Evolutionary conservation across 2,113 vertebrate species (phyloP).

Genomic region (Cisticola juncidis): DNA sequence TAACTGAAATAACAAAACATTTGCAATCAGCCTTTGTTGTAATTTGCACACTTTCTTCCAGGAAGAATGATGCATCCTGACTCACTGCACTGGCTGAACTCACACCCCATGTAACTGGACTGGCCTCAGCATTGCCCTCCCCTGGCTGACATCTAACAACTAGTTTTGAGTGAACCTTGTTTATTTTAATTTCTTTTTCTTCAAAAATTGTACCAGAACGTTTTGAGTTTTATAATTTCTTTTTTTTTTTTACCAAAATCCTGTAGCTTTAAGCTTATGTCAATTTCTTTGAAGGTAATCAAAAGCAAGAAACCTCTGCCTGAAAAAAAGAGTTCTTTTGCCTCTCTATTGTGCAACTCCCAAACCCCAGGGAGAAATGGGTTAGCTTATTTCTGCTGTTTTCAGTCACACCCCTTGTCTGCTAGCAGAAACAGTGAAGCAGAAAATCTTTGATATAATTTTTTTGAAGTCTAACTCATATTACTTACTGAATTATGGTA

Average conservation of each 20-base stretch:
- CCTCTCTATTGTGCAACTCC: neutral
- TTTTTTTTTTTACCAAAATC: neutral
- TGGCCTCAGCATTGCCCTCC: neutral
- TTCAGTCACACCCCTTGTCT: neutral
- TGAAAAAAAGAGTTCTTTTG: neutral
- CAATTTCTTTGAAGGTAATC: neutral
- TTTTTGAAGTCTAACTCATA: neutral
- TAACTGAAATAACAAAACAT: neutral
- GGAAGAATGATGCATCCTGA: slow-evolving; percentile 20
- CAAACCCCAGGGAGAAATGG: neutral
- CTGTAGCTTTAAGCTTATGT: neutral
- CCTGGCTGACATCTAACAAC: neutral
- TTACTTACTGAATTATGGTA: neutral
- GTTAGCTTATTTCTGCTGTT: neutral
- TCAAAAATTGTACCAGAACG: neutral
- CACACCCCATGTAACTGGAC: neutral
- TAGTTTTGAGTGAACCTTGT: neutral
- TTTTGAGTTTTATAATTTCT: neutral
- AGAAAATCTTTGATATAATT: neutral
- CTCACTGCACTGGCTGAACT: neutral
- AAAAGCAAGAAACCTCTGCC: neutral
- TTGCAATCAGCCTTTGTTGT: rapidly evolving
- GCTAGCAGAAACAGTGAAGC: neutral
- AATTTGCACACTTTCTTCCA: neutral
- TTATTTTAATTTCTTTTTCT: neutral